Conservation (phyloP, 2,797 vertebrate species). For the Parotocinclus haroldoi region DNA sequence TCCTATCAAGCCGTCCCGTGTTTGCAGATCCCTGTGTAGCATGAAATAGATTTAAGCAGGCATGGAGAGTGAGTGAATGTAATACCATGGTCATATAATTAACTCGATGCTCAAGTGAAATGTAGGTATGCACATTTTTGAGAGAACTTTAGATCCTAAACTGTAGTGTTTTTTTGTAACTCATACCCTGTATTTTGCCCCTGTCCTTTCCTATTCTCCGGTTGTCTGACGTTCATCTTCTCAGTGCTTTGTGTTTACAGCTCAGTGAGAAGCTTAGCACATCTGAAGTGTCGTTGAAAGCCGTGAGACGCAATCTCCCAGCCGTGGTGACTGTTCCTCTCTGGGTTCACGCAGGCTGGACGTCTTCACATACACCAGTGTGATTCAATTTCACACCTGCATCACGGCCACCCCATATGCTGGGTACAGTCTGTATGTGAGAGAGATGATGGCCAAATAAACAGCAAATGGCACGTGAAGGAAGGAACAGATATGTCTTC, state of each 20-base stretch:
- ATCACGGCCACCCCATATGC: slow-evolving; percentile 19
- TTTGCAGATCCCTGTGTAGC: too few species aligned
- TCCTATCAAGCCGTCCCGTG: too few species aligned
- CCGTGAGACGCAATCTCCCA: slow-evolving; percentile 41
- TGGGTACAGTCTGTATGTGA: slow-evolving; percentile 6
- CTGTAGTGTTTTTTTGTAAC: background rate
- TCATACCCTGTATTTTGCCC: background rate
- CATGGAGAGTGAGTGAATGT: too few species aligned
- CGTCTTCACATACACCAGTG: slow-evolving; percentile 22
- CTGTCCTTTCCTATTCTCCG: slow-evolving; percentile 9
- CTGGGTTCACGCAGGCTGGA: slow-evolving; percentile 21
- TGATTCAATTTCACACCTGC: slow-evolving; percentile 46
- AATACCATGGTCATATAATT: too few species aligned
- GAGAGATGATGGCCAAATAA: background rate
- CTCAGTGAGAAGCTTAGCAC: slow-evolving; percentile 20
- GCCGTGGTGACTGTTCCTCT: slow-evolving; percentile 26
- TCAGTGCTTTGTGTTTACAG: slow-evolving; percentile 20
- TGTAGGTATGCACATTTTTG: too few species aligned
- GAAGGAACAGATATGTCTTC: too few species aligned
- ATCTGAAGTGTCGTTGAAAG: slow-evolving; percentile 34
- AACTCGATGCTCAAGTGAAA: too few species aligned
- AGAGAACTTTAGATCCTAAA: background rate
- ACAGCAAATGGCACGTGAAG: too few species aligned
- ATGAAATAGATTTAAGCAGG: too few species aligned
- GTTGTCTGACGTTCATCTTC: slow-evolving; percentile 20